Base-by-base conservation (phyloP, 2,797 vertebrate species). In the Spondyliosoma cantharus region DNA sequence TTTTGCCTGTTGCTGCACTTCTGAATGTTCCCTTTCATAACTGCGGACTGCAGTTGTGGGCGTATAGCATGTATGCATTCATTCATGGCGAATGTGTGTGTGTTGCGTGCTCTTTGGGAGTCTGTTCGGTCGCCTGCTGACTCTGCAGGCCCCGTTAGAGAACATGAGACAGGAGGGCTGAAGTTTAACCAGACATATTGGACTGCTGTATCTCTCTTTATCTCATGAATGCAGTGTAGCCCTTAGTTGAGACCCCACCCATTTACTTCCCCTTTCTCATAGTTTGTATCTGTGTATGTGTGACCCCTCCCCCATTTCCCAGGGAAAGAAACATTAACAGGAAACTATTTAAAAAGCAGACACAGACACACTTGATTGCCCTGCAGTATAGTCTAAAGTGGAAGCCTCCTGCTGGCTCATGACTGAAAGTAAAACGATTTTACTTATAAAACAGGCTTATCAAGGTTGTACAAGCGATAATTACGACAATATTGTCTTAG, bases 151-250 rank as follows among this genome's bases (percentile, higher is more conserved):
- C 14, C 59, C 76, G 67, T 84, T 82, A 74, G 63, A 67, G 15
- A 78, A 75, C 78, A 80, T 14, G 42, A 86, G 68, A 63, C 53
- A 53, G 19, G 32, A 69, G 32, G 52, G 75, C 72, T 82, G 76
- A 88, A 78, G 86, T 86, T 88, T 81, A 84, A 90, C 76, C 72
- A 78, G 69, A 60, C 43, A 62, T 61, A 54, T 54, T 78, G 58
- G 45, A 71, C 71, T 75, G 27, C 54, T 65, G 37, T 66, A 37
- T 72, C 63, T 70, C 43, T 67, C 32, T 79, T 82, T 82, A 76
- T 76, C 74, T 78, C 7, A 3, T 42, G 37, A 68, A 52, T 74
- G 58, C 50, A 54, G 22, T 45, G 7, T 27, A 50, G 50, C 46
- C 60, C 24, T 32, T 20, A 32, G 58, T 7, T 56, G 61, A 19